Evolutionary conservation across 2,888 invertebrate species (phyloP), one percentile per base, ranked within the genome.

Genomic region (Hipparchia semele): DNA sequence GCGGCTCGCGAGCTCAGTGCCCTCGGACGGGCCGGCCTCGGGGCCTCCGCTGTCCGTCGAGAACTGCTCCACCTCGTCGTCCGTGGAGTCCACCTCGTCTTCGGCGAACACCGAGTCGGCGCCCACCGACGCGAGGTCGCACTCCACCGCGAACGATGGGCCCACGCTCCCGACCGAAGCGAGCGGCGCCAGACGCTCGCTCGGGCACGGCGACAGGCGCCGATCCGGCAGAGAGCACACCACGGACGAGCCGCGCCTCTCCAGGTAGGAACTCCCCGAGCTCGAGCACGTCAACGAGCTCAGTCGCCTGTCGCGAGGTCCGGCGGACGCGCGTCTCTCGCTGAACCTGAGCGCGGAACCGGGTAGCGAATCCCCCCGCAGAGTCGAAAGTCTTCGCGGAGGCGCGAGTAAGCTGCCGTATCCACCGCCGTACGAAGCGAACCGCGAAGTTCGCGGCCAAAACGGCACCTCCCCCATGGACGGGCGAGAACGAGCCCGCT

Each of bases 201-300:
- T 89, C 73, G 90, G 85, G 85, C 97, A 97, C 8, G 98, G 98
- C 58, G 98, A 98, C 69, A 97, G 95, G 71, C 97, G 97, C n/a
- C 98, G 97, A 79, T 96, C 96, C 71, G 96, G 95, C 86, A 96
- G 92, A 75, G 97, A 96, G 88, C 97, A 94, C 72, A 96, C 96
- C 77, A 97, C 96, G 59, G 97, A 96, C 33, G 97, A 97, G 78
- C 96, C 97, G 68, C 97, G 95, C 68, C 97, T 95, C 87, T 97
- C 97, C 84, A 97, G 93, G 84, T 97, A 97, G 73, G 97, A 97
- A 86, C 97, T 97, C 74, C 96, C 97, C 56, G 97, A 97, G 84
- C 97, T 97, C 80, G 97, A 97, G 88, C 97, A 97, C 51, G 97
- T 97, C 82, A 97, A 96, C 78, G 97, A 97, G 85, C 97, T 97